These are phyloP conservation scores for Drosophila pseudotalamancana DNA, from an alignment of 2,888 invertebrate species.

Conservation along the genomic window DNA sequence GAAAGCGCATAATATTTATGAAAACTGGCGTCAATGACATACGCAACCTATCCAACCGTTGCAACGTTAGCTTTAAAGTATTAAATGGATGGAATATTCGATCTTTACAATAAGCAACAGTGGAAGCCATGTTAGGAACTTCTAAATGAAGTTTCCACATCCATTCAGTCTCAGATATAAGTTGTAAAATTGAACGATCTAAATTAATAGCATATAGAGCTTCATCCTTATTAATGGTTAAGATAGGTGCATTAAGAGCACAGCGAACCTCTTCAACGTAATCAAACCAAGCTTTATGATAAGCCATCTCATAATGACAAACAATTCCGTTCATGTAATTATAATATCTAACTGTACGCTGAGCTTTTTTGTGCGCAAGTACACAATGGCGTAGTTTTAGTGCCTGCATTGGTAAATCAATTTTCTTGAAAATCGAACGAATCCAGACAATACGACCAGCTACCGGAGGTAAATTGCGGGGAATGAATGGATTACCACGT, in stretches of 20 bases:
- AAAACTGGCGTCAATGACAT: constrained; percentile 85
- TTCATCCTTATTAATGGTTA: constrained; percentile 87
- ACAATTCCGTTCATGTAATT: constrained; percentile 92
- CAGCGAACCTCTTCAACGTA: constrained; percentile 89
- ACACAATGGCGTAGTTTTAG: constrained; percentile 82
- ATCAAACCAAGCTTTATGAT: constrained; percentile 92
- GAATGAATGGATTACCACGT: constrained; percentile 89
- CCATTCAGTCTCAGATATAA: constrained; percentile 92
- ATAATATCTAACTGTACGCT: constrained; percentile 90
- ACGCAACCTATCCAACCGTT: constrained; percentile 87
- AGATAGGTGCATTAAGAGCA: constrained; percentile 88
- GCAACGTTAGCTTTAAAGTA: constrained; percentile 87
- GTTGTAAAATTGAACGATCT: constrained; percentile 89
- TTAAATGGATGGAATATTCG: constrained; percentile 88
- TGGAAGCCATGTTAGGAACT: constrained; percentile 91
- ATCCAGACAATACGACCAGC: constrained; percentile 94
- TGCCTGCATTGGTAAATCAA: constrained; percentile 90
- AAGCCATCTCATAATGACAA: constrained; percentile 92
- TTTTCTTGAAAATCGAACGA: constrained; percentile 89
- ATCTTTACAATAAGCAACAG: constrained; percentile 90
- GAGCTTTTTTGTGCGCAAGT: constrained; percentile 88
- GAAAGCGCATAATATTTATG: constrained; percentile 88
- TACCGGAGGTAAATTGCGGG: constrained; percentile 91
- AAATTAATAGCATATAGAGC: constrained; percentile 90
- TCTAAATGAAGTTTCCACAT: constrained; percentile 91